Percentiles rank a stretch among this genome's conserved stretches.
These are phyloP conservation scores for Indicator maculatus DNA, from an alignment of 2,113 vertebrate genomes.

Conservation along the genomic window DNA sequence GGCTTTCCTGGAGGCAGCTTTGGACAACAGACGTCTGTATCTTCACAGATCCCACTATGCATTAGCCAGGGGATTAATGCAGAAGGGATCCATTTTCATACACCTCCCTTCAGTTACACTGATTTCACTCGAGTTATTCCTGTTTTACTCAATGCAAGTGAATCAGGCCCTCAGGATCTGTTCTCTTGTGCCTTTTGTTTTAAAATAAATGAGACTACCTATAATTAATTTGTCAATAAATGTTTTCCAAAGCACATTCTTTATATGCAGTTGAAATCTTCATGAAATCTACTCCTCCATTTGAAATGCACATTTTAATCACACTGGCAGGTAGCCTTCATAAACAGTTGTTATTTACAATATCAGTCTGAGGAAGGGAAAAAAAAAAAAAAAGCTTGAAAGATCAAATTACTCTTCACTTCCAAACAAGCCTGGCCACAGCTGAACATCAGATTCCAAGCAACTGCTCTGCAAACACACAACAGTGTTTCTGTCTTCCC, in stretches of 20 bases:
- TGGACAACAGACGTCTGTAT: fast-evolving
- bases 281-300: background rate
- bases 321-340: conserved; percentile 53
- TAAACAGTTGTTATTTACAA: conserved; percentile 78
- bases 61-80: background rate
- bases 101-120: background rate
- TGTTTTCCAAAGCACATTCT: background rate
- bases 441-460: conserved; percentile 84
- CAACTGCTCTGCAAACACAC: conserved; percentile 87
- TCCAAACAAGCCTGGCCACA: conserved; percentile 83
- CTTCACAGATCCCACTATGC: background rate
- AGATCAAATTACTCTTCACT: conserved; percentile 82
- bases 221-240: background rate
- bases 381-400: conserved; percentile 65
- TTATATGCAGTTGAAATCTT: background rate
- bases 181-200: background rate
- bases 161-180: background rate
- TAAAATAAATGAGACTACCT: background rate
- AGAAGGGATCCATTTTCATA: background rate
- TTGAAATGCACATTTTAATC: background rate
- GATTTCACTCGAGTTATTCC: background rate
- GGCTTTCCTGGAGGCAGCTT: background rate
- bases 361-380: conserved; percentile 7
- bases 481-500: conserved; percentile 85
- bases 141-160: background rate